These are phyloP conservation scores for Zapornia atra DNA, from an alignment of 2,113 vertebrate genomes.

Conservation along the genomic window DNA sequence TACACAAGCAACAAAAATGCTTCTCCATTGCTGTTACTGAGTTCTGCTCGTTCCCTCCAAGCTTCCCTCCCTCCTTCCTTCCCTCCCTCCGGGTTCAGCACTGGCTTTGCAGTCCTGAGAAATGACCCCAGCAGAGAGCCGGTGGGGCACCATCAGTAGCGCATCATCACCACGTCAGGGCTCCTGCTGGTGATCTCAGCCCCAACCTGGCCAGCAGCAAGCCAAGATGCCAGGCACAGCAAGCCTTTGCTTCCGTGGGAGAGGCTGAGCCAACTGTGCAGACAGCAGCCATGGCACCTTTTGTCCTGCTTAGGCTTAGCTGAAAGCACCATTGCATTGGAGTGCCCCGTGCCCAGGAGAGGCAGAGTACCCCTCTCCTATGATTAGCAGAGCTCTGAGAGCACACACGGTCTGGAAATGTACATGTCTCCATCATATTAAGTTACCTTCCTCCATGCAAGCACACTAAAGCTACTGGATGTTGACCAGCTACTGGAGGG, in stretches of 20 bases:
- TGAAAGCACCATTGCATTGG: background rate
- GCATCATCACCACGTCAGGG: background rate
- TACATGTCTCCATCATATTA: background rate
- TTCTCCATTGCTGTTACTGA: accelerated
- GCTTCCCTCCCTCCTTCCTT: no score
- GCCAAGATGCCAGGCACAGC: background rate
- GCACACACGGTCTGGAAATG: accelerated
- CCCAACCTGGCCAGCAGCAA: accelerated
- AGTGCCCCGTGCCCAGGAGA: background rate
- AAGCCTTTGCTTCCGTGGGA: background rate
- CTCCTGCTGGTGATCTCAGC: background rate
- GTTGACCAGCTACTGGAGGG: background rate
- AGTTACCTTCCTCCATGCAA: background rate
- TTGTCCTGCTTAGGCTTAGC: background rate
- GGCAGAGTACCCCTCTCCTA: background rate
- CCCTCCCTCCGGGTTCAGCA: background rate
- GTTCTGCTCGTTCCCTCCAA: background rate
- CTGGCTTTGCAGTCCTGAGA: background rate
- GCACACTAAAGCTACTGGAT: background rate
- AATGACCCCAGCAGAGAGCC: background rate
- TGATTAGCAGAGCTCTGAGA: background rate
- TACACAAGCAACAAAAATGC: background rate
- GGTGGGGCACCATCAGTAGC: no score
- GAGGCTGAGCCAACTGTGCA: background rate
- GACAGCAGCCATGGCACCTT: background rate